phyloP scores from a whole-genome alignment of 53 echinoderm and acorn worm genomes.

The Henricia sp. region DNA sequence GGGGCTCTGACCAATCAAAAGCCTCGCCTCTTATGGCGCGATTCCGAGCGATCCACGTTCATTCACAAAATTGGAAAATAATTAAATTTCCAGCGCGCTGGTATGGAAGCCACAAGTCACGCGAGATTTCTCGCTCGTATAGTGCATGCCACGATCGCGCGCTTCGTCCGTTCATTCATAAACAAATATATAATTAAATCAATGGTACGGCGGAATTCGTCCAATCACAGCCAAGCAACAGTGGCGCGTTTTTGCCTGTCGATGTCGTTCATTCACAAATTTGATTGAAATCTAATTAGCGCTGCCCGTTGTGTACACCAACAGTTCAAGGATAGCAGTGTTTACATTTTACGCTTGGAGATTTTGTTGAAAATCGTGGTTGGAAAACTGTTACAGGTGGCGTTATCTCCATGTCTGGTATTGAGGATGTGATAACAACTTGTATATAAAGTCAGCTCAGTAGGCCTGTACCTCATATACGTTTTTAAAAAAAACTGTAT shows the following conservation, averaged over 20 bases:
- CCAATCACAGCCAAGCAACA: constrained; percentile 9
- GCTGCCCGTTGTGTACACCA: constrained; percentile 2
- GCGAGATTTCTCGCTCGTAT: too few relatives aligned
- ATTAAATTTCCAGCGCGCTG: constrained; percentile 12
- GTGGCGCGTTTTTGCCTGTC: constrained; percentile 9
- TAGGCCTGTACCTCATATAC: too few relatives aligned
- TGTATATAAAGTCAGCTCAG: too few relatives aligned
- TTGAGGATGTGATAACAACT: too few relatives aligned
- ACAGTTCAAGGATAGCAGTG: constrained; percentile 9
- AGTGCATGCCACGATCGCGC: neutral
- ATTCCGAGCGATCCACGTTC: constrained; percentile 31
- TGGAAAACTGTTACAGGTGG: too few relatives aligned
- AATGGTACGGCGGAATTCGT: constrained; percentile 32
- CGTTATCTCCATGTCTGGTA: too few relatives aligned
- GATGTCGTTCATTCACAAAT: constrained; percentile 29
- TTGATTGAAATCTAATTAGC: constrained; percentile 49
- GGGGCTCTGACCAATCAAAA: constrained; percentile 4
- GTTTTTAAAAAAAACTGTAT: too few relatives aligned
- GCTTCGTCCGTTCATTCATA: constrained; percentile 38
- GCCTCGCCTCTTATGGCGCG: constrained; percentile 29
- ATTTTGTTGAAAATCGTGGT: too few relatives aligned
- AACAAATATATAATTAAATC: constrained; percentile 46
- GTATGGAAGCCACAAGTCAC: constrained; percentile 31
- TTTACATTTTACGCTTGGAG: constrained; percentile 27
- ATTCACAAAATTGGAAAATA: constrained; percentile 55